These are phyloP conservation scores for Columbina picui DNA, from an alignment of 2,113 vertebrate species.

Conservation along the genomic window DNA sequence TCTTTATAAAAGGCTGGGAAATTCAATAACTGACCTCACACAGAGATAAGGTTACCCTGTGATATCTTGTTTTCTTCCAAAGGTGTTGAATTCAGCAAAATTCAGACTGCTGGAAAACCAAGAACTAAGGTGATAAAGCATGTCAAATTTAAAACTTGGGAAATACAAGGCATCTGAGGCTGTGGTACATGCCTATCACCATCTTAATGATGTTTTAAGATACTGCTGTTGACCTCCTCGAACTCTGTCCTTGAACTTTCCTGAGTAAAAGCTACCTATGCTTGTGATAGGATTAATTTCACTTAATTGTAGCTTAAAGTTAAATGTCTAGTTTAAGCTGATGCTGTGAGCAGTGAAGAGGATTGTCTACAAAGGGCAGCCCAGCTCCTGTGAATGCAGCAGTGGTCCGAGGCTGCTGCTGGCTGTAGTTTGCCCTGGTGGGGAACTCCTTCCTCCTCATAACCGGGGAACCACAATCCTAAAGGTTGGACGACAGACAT, in stretches of 20 bases:
- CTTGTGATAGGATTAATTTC: background rate
- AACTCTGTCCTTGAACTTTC: background rate
- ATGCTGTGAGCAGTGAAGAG: background rate
- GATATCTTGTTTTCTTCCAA: background rate
- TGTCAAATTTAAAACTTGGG: background rate
- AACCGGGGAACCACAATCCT: background rate
- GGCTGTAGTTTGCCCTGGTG: background rate
- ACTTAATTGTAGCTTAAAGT: background rate
- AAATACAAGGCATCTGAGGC: background rate
- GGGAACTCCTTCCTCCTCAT: background rate
- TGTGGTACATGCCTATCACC: background rate
- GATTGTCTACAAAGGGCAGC: background rate
- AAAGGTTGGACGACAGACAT: background rate
- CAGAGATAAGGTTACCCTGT: background rate
- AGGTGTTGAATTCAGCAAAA: slow-evolving; percentile 17
- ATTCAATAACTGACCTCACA: background rate
- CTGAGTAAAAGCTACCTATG: background rate
- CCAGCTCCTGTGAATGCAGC: background rate
- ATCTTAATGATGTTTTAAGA: background rate
- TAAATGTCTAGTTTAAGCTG: background rate
- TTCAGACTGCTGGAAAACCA: background rate
- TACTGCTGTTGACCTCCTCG: background rate
- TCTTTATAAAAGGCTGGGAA: background rate
- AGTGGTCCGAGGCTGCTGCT: background rate
- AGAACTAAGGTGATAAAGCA: background rate